Evolutionary conservation across 2,888 invertebrate genomes (phyloP).

Genomic region (Podotricha telesiphe): DNA sequence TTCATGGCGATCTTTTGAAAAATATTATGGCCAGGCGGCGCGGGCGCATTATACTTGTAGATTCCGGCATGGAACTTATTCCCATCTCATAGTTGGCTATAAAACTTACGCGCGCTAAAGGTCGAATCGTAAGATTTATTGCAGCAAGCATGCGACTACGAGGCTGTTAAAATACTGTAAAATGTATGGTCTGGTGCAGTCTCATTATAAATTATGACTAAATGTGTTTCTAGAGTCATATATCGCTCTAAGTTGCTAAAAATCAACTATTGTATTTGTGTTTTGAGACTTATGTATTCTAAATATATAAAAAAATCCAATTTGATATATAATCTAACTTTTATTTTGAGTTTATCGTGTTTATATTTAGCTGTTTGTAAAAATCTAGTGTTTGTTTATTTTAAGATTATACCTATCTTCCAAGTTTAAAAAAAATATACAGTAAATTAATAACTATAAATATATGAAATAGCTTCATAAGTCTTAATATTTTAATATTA

Average conservation of each 20-base stretch:
- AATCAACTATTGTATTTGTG: not conserved
- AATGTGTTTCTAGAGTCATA: not conserved
- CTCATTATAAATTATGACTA: constrained; percentile 18
- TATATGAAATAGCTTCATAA: not conserved
- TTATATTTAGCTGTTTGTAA: too few species aligned
- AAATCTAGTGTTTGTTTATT: too few species aligned
- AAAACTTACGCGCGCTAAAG: constrained; percentile 40
- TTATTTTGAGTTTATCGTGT: too few species aligned
- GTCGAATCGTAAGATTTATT: constrained; percentile 41
- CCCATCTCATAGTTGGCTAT: constrained; percentile 42
- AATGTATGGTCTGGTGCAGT: not conserved
- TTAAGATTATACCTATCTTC: too few species aligned
- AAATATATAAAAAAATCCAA: too few species aligned
- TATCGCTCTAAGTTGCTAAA: not conserved
- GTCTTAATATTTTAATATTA: not conserved
- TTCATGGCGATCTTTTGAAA: constrained; percentile 77
- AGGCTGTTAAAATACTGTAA: constrained; percentile 30
- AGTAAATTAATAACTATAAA: too few species aligned
- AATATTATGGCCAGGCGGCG: constrained; percentile 71
- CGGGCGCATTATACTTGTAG: constrained; percentile 77
- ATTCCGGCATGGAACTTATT: constrained; percentile 59
- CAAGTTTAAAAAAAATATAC: too few species aligned
- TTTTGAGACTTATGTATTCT: not conserved
- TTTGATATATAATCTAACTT: too few species aligned
- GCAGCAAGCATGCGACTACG: constrained; percentile 29